A percentile compares a stretch with the other conserved stretches of the same genome.
Conservation (phyloP, 2,888 invertebrate species). For the Ochropacha duplaris region DNA sequence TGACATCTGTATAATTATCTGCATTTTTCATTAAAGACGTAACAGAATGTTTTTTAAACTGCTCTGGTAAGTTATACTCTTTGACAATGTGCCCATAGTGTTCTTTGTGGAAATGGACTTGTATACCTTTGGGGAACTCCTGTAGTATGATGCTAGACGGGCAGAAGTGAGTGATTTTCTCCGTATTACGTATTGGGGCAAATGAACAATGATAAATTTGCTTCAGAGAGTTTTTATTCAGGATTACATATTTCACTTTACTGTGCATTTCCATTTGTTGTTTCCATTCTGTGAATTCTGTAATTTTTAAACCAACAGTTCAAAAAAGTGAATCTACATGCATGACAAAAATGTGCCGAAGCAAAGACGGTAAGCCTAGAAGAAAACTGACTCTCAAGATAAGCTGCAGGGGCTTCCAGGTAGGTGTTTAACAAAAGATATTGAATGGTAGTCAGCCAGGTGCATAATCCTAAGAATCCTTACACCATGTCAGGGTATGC, state of each 20-base stretch:
- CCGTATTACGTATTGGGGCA: background rate
- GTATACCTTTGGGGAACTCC: slow-evolving; percentile 48
- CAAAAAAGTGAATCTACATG: too few species aligned
- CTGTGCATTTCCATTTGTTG: slow-evolving; percentile 42
- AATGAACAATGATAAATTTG: slow-evolving; percentile 48
- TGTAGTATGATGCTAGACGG: slow-evolving; percentile 48
- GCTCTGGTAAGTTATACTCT: slow-evolving; percentile 28
- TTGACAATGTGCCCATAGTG: slow-evolving; percentile 45
- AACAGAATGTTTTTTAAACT: slow-evolving; percentile 43
- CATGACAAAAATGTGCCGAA: too few species aligned
- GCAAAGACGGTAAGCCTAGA: too few species aligned
- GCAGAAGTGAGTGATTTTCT: slow-evolving; percentile 36
- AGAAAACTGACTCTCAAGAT: too few species aligned
- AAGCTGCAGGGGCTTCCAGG: too few species aligned
- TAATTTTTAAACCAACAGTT: slow-evolving; percentile 21
- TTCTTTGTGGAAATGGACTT: slow-evolving; percentile 50
- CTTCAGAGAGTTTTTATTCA: slow-evolving; percentile 32
- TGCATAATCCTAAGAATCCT: too few species aligned
- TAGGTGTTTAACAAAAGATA: too few species aligned
- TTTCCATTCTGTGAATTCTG: slow-evolving; percentile 63
- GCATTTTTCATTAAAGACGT: slow-evolving; percentile 33
- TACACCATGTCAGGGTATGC: too few species aligned
- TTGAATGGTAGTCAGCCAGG: too few species aligned
- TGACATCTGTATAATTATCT: slow-evolving; percentile 16
- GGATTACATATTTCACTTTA: slow-evolving; percentile 30